Evolutionary conservation across 2,888 invertebrate species (phyloP).

Genomic region (Eupithecia tripunctaria): DNA sequence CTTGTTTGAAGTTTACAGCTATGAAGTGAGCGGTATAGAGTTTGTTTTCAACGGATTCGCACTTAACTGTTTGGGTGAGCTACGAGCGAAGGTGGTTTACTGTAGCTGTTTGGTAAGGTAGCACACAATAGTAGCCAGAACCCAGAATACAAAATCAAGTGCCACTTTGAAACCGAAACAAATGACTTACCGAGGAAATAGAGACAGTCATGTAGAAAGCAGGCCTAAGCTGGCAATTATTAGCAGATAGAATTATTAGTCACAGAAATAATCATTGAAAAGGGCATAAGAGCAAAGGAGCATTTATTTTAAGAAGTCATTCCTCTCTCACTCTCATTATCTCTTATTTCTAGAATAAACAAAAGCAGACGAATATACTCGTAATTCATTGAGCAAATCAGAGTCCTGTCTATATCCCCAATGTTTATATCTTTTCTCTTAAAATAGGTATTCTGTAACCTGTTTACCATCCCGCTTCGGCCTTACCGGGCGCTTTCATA

Average conservation of each 20-base stretch:
- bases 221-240: neutral
- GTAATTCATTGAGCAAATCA: neutral
- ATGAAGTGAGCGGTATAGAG: conserved; percentile 66
- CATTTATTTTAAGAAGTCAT: too few species aligned
- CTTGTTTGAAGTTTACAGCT: conserved; percentile 68
- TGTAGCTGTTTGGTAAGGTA: conserved; percentile 55
- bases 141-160: conserved; percentile 58
- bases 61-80: conserved; percentile 26
- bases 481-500: conserved; percentile 42
- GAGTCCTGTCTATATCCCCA: neutral
- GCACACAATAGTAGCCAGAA: conserved; percentile 60
- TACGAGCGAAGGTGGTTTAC: conserved; percentile 36
- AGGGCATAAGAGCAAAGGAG: neutral
- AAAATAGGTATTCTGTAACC: conserved; percentile 4
- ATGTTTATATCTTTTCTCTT: neutral
- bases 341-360: too few species aligned
- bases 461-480: conserved; percentile 11
- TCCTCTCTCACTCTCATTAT: too few species aligned
- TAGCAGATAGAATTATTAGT: neutral
- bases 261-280: neutral
- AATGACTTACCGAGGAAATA: conserved; percentile 49
- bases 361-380: too few species aligned
- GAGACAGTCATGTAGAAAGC: conserved; percentile 13
- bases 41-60: conserved; percentile 69
- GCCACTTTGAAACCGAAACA: conserved; percentile 56